Evolutionary conservation across 2,797 vertebrate species (phyloP).

Genomic region (Poecilia gillii): DNA sequence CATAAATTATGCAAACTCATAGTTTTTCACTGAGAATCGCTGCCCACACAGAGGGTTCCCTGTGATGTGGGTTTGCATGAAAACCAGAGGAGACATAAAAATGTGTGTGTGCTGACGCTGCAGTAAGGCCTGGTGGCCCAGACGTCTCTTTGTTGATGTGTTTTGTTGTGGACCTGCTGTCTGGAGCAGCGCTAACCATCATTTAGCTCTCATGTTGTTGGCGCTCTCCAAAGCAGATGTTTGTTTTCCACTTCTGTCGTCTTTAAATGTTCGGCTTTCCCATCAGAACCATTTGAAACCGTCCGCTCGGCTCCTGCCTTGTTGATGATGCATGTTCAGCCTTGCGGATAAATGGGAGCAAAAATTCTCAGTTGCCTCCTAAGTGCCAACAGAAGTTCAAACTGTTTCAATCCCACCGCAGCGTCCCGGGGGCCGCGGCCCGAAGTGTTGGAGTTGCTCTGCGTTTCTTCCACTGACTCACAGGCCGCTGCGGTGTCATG

Average conservation of each 20-base stretch:
- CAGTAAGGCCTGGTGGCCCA: background rate
- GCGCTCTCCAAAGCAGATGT: background rate
- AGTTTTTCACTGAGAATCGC: background rate
- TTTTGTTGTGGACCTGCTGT: background rate
- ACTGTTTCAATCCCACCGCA: background rate
- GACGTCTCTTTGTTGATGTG: background rate
- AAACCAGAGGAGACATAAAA: background rate
- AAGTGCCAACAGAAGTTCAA: slow-evolving; percentile 1
- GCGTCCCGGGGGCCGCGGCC: background rate
- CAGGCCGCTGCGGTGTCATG: background rate
- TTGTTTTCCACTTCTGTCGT: background rate
- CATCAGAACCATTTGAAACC: background rate
- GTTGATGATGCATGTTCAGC: background rate
- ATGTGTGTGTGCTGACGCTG: background rate
- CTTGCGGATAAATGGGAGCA: background rate
- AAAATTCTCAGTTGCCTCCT: background rate
- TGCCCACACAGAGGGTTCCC: background rate
- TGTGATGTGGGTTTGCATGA: background rate
- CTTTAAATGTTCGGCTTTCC: background rate
- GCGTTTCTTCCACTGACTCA: background rate
- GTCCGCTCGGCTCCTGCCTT: background rate
- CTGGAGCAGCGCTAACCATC: background rate
- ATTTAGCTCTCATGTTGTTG: background rate
- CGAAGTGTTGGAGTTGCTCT: background rate
- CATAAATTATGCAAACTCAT: background rate